Evolutionary conservation across 2,797 vertebrate species (phyloP), one percentile per base, ranked within the genome.

Genomic region (Alosa sapidissima): DNA sequence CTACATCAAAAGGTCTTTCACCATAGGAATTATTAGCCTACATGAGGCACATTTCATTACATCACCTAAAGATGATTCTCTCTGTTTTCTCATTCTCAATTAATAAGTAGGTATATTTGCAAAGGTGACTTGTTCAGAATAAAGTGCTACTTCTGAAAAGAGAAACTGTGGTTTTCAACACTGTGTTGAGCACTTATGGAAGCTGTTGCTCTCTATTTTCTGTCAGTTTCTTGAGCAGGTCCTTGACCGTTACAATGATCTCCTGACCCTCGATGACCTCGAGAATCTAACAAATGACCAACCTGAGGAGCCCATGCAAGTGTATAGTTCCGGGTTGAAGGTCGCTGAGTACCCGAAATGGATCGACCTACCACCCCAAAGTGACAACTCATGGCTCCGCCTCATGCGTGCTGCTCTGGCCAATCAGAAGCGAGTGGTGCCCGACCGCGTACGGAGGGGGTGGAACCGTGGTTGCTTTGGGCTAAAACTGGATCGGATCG

Each of bases 381-480:
- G 90, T 0, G 94, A 95, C 86, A 95, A 92, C 65, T 93, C 94
- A 82, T 96, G 95, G 96, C 89, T 95, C 87, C 95, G 94, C 60
- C 94, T 96, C 81, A 94, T 97, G 90, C 95, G 94, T 87, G 95
- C 93, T 13, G 93, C 94, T 21, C 89, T 96, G 85, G 83, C 92
- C 92, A 95, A 91, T 91, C 95, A 95, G 91, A 97, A 96, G 91
- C 92, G 96, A 86, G 95, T 93, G 2, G 91, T 95, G 14, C 94
- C 94, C 0, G 96, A 97, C 89, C 92, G 96, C 83, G 94, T 94
- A 87, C 90, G 95, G 90, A 94, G 93, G 93, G 95, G 91, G 0
- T 96, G 95, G 93, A 95, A 94, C 91, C 91, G 95, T 9, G 96
- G 96, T 2, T 97, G 97, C 92, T 97, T 97, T 85, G 97, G 96